Base-by-base conservation (phyloP, 2,888 invertebrate species). In the Melipona bicolor region DNA sequence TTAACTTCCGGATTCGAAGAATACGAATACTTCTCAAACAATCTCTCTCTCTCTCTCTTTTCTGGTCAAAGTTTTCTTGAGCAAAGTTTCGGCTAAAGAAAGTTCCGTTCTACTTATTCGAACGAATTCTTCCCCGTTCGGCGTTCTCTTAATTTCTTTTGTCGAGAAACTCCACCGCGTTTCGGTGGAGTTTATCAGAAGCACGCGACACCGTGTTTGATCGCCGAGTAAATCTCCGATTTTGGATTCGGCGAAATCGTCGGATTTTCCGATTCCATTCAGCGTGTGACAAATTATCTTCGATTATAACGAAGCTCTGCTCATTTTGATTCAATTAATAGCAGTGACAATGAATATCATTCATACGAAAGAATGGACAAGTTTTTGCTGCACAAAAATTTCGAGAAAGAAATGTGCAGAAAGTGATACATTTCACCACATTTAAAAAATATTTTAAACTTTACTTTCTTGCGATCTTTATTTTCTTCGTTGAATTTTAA, bases 41-140 rank as follows among this genome's bases (percentile, higher is more conserved):
- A 43, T 9, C 43, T 36, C 6, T 36, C 36, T 9, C 36, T 43
- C 36, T 43, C 43, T 43, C 11, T 43, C 43, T 27, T 1, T 71
- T 71, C 36, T 49, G 54, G 61, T 75, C n/a, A n/a, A n/a, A 36
- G 32, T 54, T 82, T 75, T 61, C 49, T 11, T 80, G 49, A 50
- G 49, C 17, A 71, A 82, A 75, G 52, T 82, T 82, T 71, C 36
- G 54, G 5, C 50, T 50, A 49, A 54, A 49, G 72, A 52, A 52
- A 67, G 19, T 27, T 17, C 9, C 68, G 49, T 32, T 21, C 15
- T 1, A 4, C 43, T 17, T 52, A 70, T 24, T 74, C 11, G 68
- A 15, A 27, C 54, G 32, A 59, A 75, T 76, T 36, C 54, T 54
- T 36, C 32, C 13, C 0, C 27, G 49, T 17, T 43, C 9, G 11